phyloP scores from a whole-genome alignment of 1,140 invertebrate genomes.

The Pseudachorutes palmiensis region DNA sequence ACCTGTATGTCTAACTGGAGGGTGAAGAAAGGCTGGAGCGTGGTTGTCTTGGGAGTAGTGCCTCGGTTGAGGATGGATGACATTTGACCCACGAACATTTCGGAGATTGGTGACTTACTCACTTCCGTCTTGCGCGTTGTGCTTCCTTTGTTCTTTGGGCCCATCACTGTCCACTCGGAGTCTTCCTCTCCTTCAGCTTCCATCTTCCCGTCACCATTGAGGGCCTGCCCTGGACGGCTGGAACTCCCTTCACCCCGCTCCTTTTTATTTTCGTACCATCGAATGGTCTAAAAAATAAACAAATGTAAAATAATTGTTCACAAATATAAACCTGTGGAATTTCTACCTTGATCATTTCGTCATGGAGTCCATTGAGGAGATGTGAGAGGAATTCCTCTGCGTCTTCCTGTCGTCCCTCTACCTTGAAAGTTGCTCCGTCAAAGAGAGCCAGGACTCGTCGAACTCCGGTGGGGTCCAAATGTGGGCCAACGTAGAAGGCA shows the following conservation, averaged over 20 bases:
- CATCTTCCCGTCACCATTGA: constrained; percentile 47
- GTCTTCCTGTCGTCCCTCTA: constrained; percentile 83
- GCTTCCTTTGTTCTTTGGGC: constrained; percentile 74
- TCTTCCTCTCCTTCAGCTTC: constrained; percentile 44
- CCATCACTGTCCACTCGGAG: constrained; percentile 62
- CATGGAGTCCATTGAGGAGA: constrained; percentile 84
- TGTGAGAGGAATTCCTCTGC: constrained; percentile 90
- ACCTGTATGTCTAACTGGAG: constrained; percentile 90
- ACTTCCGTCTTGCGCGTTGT: constrained; percentile 73
- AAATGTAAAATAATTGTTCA: neutral
- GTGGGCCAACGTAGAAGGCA: constrained; percentile 24
- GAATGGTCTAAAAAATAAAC: constrained; percentile 54
- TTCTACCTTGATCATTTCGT: constrained; percentile 82
- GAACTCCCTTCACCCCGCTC: constrained; percentile 38
- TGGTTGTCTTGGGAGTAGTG: constrained; percentile 60
- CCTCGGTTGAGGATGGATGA: constrained; percentile 72
- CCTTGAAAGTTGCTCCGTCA: constrained; percentile 52
- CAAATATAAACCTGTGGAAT: neutral
- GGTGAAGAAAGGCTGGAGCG: constrained; percentile 87
- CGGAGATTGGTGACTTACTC: constrained; percentile 74
- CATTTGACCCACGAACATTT: constrained; percentile 84
- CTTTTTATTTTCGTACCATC: constrained; percentile 49
- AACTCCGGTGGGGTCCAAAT: constrained; percentile 35
- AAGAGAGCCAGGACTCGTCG: constrained; percentile 28
- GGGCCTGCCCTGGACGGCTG: neutral